A percentile compares a stretch with the other conserved stretches of the same genome.
phyloP scores from a whole-genome alignment of 2,113 vertebrate species.

The Anoplopoma fimbria region DNA sequence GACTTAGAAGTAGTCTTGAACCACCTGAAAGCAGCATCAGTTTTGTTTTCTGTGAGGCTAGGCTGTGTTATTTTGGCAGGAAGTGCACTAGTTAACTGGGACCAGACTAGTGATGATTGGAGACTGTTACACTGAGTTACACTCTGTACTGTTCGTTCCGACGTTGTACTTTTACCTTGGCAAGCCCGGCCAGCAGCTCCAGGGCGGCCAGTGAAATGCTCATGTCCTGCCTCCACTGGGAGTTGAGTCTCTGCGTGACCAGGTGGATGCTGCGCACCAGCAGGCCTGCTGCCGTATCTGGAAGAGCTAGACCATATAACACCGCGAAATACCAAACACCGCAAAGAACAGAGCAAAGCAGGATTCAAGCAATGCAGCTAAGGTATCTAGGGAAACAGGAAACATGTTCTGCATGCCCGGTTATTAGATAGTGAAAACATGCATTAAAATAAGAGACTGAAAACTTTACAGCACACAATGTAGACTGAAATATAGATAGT shows the following conservation, averaged over 20 bases:
- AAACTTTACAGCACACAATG: constrained; percentile 40
- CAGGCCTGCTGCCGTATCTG: constrained; percentile 96
- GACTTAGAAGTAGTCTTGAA: neutral
- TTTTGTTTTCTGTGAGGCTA: neutral
- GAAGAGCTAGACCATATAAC: constrained; percentile 95
- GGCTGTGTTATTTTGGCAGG: neutral
- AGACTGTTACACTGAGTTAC: neutral
- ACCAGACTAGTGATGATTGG: neutral
- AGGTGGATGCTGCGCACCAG: constrained; percentile 97
- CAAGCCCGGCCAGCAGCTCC: constrained; percentile 94
- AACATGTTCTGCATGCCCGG: neutral
- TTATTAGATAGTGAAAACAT: constrained; percentile 32
- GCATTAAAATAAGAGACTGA: constrained; percentile 37
- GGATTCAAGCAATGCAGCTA: constrained; percentile 43
- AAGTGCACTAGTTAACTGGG: neutral
- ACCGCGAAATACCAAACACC: constrained; percentile 90
- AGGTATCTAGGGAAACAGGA: constrained; percentile 11
- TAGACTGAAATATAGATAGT: neutral
- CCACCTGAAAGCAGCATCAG: neutral
- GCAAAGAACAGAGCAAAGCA: constrained; percentile 87
- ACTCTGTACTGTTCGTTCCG: constrained; percentile 1
- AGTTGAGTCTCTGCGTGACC: constrained; percentile 95
- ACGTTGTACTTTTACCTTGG: constrained; percentile 86
- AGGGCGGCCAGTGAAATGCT: constrained; percentile 95
- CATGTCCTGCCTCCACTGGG: constrained; percentile 96